Evolutionary conservation across 1,140 invertebrate species (phyloP).

Genomic region (Triops cancriformis): DNA sequence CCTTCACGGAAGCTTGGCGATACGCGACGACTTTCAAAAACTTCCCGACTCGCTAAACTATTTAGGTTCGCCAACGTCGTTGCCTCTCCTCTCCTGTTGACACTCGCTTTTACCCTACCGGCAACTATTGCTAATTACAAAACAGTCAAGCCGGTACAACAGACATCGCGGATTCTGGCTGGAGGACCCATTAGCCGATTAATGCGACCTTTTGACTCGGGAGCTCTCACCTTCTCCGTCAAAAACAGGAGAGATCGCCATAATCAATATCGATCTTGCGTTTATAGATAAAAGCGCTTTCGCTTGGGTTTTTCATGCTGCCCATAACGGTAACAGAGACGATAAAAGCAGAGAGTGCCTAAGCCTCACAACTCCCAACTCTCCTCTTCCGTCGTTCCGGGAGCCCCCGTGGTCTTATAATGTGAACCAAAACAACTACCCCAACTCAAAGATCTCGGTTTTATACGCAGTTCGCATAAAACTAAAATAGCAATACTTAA

Average conservation of each 20-base stretch:
- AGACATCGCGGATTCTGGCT: background rate
- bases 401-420: background rate
- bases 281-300: slow-evolving; percentile 4
- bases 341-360: slow-evolving; percentile 1
- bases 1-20: background rate
- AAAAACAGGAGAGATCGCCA: background rate
- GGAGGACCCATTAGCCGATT: background rate
- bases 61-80: background rate
- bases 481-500: background rate
- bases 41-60: background rate
- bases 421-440: slow-evolving; percentile 1
- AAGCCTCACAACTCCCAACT: background rate
- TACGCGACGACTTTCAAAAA: background rate
- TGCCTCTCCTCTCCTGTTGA: background rate
- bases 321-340: slow-evolving; percentile 9
- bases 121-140: background rate
- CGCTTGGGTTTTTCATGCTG: background rate
- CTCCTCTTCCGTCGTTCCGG: background rate
- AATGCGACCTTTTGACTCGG: background rate
- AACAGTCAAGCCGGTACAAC: background rate
- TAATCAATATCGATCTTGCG: slow-evolving; percentile 11
- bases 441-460: background rate
- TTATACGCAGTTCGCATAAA: background rate
- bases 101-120: background rate
- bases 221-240: background rate